Evolutionary conservation across 2,888 invertebrate genomes (phyloP).

Genomic region (Silvanus unidentatus): DNA sequence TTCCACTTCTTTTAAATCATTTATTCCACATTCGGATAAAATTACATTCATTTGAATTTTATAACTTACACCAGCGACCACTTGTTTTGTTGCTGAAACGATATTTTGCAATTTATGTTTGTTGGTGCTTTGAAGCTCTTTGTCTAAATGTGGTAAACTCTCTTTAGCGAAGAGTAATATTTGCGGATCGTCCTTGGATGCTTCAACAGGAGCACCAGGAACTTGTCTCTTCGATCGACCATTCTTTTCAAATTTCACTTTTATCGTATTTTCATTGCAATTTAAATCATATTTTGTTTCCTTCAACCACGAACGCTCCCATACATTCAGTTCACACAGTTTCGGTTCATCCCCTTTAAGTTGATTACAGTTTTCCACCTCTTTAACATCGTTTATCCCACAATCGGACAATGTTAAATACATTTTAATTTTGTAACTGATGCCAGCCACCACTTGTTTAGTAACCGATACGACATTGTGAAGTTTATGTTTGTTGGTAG

Average conservation of each 20-base stretch:
- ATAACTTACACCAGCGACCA: slow-evolving; percentile 53
- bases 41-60: slow-evolving; percentile 56
- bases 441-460: slow-evolving; percentile 52
- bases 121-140: slow-evolving; percentile 33
- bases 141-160: slow-evolving; percentile 45
- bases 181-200: slow-evolving; percentile 39
- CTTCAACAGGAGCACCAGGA: slow-evolving; percentile 9
- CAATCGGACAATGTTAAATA: slow-evolving; percentile 54
- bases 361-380: slow-evolving; percentile 28
- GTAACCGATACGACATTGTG: slow-evolving; percentile 47
- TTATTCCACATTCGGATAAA: slow-evolving; percentile 51
- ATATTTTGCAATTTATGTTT: slow-evolving; percentile 42
- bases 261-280: neutral
- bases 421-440: slow-evolving; percentile 53
- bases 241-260: too few relatives aligned
- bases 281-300: too few relatives aligned
- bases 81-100: slow-evolving; percentile 47
- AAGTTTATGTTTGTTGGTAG: slow-evolving; percentile 31
- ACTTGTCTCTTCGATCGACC: slow-evolving; percentile 3
- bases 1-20: slow-evolving; percentile 26
- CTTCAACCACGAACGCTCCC: neutral
- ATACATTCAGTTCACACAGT: slow-evolving; percentile 33
- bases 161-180: slow-evolving; percentile 31
- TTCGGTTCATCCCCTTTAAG: slow-evolving; percentile 27
- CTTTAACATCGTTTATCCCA: slow-evolving; percentile 33